These are phyloP conservation scores for Thyatira batis DNA, from an alignment of 2,888 invertebrate genomes.

Conservation along the genomic window DNA sequence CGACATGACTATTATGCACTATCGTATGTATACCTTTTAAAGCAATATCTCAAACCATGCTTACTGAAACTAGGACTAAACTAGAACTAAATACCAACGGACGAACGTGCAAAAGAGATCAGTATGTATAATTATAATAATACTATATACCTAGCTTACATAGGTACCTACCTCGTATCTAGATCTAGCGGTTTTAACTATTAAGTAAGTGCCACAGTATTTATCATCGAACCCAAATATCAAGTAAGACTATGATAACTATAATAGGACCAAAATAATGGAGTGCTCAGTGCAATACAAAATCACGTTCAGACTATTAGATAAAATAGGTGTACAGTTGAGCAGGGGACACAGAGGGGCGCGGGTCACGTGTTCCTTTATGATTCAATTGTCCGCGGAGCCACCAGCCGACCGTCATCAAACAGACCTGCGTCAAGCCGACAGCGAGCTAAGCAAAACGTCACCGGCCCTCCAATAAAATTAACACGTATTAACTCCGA, in stretches of 20 bases:
- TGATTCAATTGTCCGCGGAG: constrained; percentile 70
- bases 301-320: constrained; percentile 29
- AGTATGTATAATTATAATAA: too few relatives aligned
- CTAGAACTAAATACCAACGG: neutral
- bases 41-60: too few relatives aligned
- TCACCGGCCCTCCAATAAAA: constrained; percentile 49
- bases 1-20: too few relatives aligned
- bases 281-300: constrained; percentile 7
- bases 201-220: too few relatives aligned
- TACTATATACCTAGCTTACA: too few relatives aligned
- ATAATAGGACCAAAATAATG: neutral
- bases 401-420: constrained; percentile 51
- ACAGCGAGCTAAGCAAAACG: constrained; percentile 34
- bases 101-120: too few relatives aligned
- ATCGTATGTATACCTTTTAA: too few relatives aligned
- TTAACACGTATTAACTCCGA: constrained; percentile 47
- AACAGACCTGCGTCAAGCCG: constrained; percentile 60
- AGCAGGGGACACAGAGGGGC: constrained; percentile 21
- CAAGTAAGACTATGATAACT: neutral
- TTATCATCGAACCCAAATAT: neutral
- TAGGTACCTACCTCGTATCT: too few relatives aligned
- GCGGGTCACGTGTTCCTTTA: constrained; percentile 58
- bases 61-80: too few relatives aligned
- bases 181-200: too few relatives aligned
- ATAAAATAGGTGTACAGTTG: constrained; percentile 28